Evolutionary conservation across 2,797 vertebrate genomes (phyloP).

Genomic region (Myioborus melanocephalus): DNA sequence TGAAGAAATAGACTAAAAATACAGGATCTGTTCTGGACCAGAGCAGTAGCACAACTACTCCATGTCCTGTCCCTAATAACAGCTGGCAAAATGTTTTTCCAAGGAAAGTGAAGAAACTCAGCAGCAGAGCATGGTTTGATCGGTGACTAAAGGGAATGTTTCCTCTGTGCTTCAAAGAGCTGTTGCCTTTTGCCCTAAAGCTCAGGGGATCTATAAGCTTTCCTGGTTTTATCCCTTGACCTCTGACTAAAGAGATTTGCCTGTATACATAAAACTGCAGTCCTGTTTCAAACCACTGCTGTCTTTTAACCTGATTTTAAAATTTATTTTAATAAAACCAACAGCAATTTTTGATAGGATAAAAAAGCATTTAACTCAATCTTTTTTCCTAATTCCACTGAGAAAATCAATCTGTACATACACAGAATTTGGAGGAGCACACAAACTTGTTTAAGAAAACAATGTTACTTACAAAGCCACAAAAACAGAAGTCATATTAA

Average conservation of each 20-base stretch:
- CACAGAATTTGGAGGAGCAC: background rate
- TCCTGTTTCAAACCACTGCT: background rate
- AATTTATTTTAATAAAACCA: background rate
- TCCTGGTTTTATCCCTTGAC: background rate
- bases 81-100: background rate
- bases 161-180: background rate
- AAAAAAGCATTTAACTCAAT: background rate
- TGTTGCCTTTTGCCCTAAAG: background rate
- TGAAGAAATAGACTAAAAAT: background rate
- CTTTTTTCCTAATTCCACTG: background rate
- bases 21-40: background rate
- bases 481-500: background rate
- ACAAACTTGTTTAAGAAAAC: background rate
- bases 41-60: background rate
- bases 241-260: background rate
- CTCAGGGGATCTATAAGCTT: background rate
- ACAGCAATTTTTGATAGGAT: background rate
- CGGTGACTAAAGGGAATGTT: background rate
- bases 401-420: background rate
- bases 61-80: background rate
- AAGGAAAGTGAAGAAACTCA: background rate
- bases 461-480: background rate
- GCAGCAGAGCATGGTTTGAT: background rate
- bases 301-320: background rate
- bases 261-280: background rate